Percentiles rank a stretch among this genome's conserved stretches.
Evolutionary conservation across 2,888 invertebrate species (phyloP).

Genomic region (Melanchra persicariae): DNA sequence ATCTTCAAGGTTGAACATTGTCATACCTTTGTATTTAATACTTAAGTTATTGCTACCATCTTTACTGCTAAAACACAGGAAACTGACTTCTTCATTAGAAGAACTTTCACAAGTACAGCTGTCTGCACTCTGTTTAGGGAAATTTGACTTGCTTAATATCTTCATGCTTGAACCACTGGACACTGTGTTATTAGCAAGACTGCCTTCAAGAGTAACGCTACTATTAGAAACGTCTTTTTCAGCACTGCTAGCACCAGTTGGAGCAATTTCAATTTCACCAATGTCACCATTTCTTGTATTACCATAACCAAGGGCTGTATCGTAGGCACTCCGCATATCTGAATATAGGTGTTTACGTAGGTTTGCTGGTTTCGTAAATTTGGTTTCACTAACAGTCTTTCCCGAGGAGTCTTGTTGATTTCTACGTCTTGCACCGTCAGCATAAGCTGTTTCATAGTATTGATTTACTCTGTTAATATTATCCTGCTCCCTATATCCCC

Average conservation of each 20-base stretch:
- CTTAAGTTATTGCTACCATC: constrained; percentile 27
- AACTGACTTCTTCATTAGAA: constrained; percentile 16
- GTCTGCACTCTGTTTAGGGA: neutral
- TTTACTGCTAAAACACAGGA: constrained; percentile 34
- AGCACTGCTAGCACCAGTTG: neutral
- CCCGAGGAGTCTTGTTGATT: neutral
- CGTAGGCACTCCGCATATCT: neutral
- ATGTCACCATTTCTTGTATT: neutral
- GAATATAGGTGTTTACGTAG: neutral
- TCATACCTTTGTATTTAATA: constrained; percentile 28
- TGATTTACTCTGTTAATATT: constrained; percentile 11
- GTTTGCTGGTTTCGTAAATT: constrained; percentile 18
- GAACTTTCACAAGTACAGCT: constrained; percentile 12
- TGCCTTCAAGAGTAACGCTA: neutral
- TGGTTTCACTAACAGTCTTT: neutral
- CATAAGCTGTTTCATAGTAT: constrained; percentile 9
- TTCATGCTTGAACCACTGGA: neutral
- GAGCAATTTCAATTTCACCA: neutral
- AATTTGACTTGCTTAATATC: neutral
- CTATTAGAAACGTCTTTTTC: neutral
- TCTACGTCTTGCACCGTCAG: constrained; percentile 6
- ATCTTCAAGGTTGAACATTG: constrained; percentile 27
- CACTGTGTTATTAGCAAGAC: neutral
- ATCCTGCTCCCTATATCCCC: neutral
- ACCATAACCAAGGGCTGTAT: neutral